phyloP scores from a whole-genome alignment of 2,113 vertebrate species.

The Cryptotis parvus region DNA sequence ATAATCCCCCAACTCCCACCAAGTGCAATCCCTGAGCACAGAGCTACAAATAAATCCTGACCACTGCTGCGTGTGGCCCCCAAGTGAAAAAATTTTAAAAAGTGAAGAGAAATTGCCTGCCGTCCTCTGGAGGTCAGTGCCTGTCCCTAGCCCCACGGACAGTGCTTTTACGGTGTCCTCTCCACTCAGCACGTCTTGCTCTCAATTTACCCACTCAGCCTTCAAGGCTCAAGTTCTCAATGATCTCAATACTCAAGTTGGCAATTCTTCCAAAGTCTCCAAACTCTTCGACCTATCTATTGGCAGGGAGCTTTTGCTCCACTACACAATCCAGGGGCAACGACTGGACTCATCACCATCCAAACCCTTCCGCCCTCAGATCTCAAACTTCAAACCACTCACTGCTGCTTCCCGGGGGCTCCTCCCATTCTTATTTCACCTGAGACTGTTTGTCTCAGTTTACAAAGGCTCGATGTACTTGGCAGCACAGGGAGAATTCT shows the following conservation, averaged over 20 bases:
- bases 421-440: neutral
- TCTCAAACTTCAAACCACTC: neutral
- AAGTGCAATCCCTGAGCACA: too few relatives aligned
- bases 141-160: too few relatives aligned
- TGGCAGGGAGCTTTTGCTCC: neutral
- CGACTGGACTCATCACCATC: neutral
- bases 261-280: constrained; percentile 21
- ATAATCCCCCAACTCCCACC: too few relatives aligned
- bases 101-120: neutral
- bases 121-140: neutral
- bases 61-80: too few relatives aligned
- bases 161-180: neutral
- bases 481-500: too few relatives aligned
- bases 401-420: neutral
- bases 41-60: too few relatives aligned
- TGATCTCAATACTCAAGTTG: neutral
- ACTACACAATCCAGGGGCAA: neutral
- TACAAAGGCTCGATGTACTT: too few relatives aligned
- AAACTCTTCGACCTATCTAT: neutral
- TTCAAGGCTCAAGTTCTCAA: neutral
- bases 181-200: neutral
- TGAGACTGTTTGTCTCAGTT: neutral
- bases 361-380: neutral
- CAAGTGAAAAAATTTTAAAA: too few relatives aligned
- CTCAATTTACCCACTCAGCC: neutral